Evolutionary conservation across 2,113 vertebrate species (phyloP).

Genomic region (Brachypteracias leptosomus): DNA sequence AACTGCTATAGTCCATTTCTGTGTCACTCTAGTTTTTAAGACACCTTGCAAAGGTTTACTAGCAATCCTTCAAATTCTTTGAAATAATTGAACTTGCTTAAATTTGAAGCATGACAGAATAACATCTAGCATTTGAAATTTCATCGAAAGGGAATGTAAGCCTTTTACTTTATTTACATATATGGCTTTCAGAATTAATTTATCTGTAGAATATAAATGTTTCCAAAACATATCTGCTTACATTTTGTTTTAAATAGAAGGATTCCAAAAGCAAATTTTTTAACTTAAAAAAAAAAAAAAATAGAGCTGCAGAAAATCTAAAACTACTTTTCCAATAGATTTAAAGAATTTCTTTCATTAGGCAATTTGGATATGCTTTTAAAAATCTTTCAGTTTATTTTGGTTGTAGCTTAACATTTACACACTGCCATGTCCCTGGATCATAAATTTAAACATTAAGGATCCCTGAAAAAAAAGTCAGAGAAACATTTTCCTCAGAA

Average conservation of each 20-base stretch:
- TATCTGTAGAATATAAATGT: neutral
- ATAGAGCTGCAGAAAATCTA: neutral
- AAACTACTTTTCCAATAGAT: neutral
- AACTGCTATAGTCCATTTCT: neutral
- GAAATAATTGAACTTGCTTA: neutral
- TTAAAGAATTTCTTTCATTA: neutral
- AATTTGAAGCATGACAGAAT: neutral
- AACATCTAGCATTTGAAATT: neutral
- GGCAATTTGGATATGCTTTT: neutral
- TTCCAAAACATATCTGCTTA: neutral
- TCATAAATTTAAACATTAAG: neutral
- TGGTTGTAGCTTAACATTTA: neutral
- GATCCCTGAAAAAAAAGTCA: neutral
- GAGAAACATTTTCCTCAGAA: neutral
- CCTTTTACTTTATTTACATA: neutral
- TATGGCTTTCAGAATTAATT: neutral
- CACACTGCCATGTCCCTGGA: neutral
- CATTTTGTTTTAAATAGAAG: neutral
- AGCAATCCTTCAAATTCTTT: neutral
- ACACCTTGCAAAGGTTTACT: neutral
- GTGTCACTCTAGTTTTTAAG: neutral
- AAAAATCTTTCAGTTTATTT: neutral
- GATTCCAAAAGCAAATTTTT: neutral
- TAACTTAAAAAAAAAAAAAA: neutral
- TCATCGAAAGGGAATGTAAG: neutral